Evolutionary conservation across 2,797 vertebrate genomes (phyloP), one percentile per base, ranked within the genome.

Genomic region (Liparis tanakae): DNA sequence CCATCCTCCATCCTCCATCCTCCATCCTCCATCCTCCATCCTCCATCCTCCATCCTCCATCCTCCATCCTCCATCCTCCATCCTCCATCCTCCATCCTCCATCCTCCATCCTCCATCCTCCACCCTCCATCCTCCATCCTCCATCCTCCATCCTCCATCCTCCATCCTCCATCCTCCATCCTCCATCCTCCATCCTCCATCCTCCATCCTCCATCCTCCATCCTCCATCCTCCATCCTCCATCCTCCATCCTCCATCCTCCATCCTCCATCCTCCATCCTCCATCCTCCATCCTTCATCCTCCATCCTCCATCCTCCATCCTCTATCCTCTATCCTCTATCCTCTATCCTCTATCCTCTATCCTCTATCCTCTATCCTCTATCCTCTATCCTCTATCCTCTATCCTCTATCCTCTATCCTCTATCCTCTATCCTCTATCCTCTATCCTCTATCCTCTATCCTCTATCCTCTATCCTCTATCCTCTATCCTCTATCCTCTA

Each of bases 401-500:
- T 36, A 59, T 39, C 44, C 6, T 14, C 10, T 3, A 30, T 33
- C 9, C 0, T 0, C 18, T 4, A 30, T 30, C 25, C 25, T 30
- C 10, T 36, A 59, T 39, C 44, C 6, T 14, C 15, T 3, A n/a
- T 33, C 9, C 0, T 0, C 18, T n/a, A n/a, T 10, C 22, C 74
- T 64, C 39, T 13, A 64, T 62, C 33, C 50, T 48, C n/a, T 7
- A 65, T 46, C 25, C 25, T 30, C 10, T 36, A 59, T 39, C 44
- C 6, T 14, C 10, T 3, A 30, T 33, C 9, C 0, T 0, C 18
- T 4, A 30, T 30, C 25, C 25, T 30, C 10, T 36, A 59, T 39
- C 44, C 6, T 14, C 15, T 3, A n/a, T 33, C 9, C 0, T 0
- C 18, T n/a, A n/a, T n/a, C n/a, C n/a, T n/a, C n/a, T n/a, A n/a